Evolutionary conservation across 2,888 invertebrate genomes (phyloP), one percentile per base, ranked within the genome.

Genomic region (Chaitophorus viminalis): DNA sequence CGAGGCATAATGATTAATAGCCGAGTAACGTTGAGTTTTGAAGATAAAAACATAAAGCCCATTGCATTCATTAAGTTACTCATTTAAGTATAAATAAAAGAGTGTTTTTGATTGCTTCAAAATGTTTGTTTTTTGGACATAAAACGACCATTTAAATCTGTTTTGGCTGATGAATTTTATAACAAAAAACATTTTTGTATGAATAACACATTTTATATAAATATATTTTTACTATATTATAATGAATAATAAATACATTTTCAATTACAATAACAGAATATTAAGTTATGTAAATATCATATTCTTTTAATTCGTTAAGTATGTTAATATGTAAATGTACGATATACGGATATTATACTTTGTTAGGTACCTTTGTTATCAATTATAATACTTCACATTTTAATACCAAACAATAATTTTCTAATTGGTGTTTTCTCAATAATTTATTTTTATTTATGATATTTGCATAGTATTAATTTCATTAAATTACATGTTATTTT

Each of bases 401-500:
- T 14, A 14, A 46, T 46, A 46, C 3, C 14, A 46, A 46, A 46
- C 46, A 46, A 46, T 46, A 14, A 14, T 46, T 46, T 46, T 46
- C 46, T 14, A 46, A 46, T 46, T 2, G 46, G 11, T 14, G 11
- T 14, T 46, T 14, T 46, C 2, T 46, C 14, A 46, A 46, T 11
- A 46, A 46, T 46, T 8, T 46, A 46, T 46, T 3, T 75, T 74
- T 74, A n/a, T 17, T 46, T 39, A n/a, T 46, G 54, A 36, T 21
- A n/a, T 0, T 5, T 18, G n/a, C n/a, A 36, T 52, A 46, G 8
- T 77, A 33, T n/a, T 25, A 54, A 33, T 3, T 79, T 11, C 29
- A 14, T 60, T 36, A 29, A 29, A 70, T 70, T 6, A 29, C 46
- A 2, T 70, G 11, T 89, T 90, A 89, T 92, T 92, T 4, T 93